These are phyloP conservation scores for Oophaga sylvatica DNA, from an alignment of 2,797 vertebrate genomes.

Conservation along the genomic window DNA sequence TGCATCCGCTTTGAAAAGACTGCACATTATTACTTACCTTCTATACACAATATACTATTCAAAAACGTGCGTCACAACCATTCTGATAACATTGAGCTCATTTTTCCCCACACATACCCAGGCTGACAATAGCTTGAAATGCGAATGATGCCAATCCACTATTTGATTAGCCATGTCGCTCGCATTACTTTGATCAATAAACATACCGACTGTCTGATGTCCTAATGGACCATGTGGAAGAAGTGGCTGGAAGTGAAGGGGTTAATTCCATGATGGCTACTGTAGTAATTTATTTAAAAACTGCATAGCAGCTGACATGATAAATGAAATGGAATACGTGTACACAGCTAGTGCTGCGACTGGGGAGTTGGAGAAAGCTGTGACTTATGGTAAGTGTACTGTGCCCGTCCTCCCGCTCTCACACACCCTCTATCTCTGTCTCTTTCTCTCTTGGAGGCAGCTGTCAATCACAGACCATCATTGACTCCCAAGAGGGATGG, in stretches of 20 bases:
- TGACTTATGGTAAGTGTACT: constrained; percentile 68
- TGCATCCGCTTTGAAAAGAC: background rate
- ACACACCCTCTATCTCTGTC: constrained; percentile 71
- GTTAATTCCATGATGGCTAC: constrained; percentile 65
- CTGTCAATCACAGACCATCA: constrained; percentile 94
- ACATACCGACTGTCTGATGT: constrained; percentile 4
- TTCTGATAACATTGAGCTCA: background rate
- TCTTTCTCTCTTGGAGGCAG: constrained; percentile 92
- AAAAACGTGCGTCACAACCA: background rate
- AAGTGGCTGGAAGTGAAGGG: background rate
- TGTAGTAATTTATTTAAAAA: constrained; percentile 73
- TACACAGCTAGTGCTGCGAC: constrained; percentile 78
- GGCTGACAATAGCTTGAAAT: constrained; percentile 24
- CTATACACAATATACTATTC: background rate
- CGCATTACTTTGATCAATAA: constrained; percentile 35
- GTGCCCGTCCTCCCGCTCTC: constrained; percentile 69
- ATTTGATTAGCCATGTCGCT: constrained; percentile 46
- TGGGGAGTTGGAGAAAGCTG: constrained; percentile 67
- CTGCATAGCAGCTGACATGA: constrained; percentile 69
- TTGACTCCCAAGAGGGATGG: constrained; percentile 91
- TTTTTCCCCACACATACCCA: constrained; percentile 11
- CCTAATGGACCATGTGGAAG: constrained; percentile 5
- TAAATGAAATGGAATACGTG: constrained; percentile 82
- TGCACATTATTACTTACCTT: background rate
- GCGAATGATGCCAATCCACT: constrained; percentile 42